A percentile compares a stretch with the other conserved stretches of the same genome.
These are phyloP conservation scores for Chaetoderma sp. DNA, from an alignment of 2,888 invertebrate species.

Conservation along the genomic window DNA sequence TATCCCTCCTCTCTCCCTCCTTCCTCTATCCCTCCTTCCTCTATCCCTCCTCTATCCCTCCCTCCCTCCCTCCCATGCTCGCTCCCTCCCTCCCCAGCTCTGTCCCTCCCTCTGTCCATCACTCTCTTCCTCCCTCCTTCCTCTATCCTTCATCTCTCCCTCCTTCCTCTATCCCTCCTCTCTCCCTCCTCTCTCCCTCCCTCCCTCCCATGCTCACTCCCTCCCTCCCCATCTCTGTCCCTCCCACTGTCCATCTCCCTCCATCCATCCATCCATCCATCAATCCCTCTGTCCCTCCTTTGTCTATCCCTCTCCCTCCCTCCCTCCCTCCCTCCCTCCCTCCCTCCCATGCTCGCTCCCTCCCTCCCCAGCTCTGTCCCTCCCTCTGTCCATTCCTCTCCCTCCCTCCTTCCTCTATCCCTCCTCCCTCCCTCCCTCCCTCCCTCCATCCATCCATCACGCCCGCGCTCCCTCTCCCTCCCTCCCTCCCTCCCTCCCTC, in stretches of 20 bases:
- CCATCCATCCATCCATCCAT: too few species aligned
- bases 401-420: not conserved
- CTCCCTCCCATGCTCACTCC: too few species aligned
- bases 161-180: not conserved
- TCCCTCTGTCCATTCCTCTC: not conserved
- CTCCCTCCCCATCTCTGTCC: not conserved
- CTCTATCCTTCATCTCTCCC: too few species aligned
- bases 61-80: not conserved
- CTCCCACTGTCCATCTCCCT: too few species aligned
- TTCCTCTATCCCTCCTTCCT: not conserved
- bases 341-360: too few species aligned
- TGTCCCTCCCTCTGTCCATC: too few species aligned
- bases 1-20: not conserved
- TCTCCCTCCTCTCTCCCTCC: not conserved
- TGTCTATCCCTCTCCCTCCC: not conserved
- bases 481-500: not conserved
- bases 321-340: not conserved
- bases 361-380: too few species aligned
- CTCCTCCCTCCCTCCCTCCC: not conserved
- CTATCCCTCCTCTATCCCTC: not conserved
- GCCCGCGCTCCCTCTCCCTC: slow-evolving; percentile 3
- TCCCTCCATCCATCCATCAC: not conserved
- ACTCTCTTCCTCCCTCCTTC: too few species aligned
- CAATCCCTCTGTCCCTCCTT: too few species aligned
- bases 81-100: too few species aligned